Evolutionary conservation across 2,888 invertebrate species (phyloP).

Genomic region (Prosopocoilus inquinatus): DNA sequence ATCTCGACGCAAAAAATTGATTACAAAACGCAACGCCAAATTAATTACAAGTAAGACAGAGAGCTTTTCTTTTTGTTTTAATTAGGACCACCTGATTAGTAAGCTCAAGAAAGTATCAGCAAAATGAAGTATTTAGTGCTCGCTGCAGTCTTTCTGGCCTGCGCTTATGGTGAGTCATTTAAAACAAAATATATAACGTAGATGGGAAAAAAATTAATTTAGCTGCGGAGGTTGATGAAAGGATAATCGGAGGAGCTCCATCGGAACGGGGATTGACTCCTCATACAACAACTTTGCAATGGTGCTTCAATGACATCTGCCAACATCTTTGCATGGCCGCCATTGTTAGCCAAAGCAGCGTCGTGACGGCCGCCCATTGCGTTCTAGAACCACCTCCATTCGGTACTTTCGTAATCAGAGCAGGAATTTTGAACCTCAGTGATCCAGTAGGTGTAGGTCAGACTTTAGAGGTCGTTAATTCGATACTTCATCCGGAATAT

Average conservation of each 20-base stretch:
- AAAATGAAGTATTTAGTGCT: no score
- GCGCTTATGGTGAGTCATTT: no score
- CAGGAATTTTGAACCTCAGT: slow-evolving; percentile 30
- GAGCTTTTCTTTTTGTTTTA: no score
- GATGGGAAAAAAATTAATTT: no score
- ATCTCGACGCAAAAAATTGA: no score
- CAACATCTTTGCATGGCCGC: slow-evolving; percentile 52
- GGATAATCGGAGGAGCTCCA: slow-evolving; percentile 51
- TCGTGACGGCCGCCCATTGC: slow-evolving; percentile 55
- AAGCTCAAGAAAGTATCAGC: no score
- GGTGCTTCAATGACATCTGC: slow-evolving; percentile 11
- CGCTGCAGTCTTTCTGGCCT: no score
- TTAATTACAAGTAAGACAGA: no score
- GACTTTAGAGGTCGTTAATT: slow-evolving; percentile 16
- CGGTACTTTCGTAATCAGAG: slow-evolving; percentile 23
- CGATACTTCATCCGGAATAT: slow-evolving; percentile 29
- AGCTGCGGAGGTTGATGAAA: background rate
- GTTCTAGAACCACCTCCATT: slow-evolving; percentile 26
- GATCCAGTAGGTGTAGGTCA: slow-evolving; percentile 26
- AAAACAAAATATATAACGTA: no score
- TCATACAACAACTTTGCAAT: slow-evolving; percentile 46
- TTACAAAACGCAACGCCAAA: no score
- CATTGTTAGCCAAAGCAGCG: slow-evolving; percentile 42
- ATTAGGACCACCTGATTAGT: no score
- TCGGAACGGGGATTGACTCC: slow-evolving; percentile 48